Conservation (phyloP, 2,797 vertebrate species). For the Adelosebastes latens region DNA sequence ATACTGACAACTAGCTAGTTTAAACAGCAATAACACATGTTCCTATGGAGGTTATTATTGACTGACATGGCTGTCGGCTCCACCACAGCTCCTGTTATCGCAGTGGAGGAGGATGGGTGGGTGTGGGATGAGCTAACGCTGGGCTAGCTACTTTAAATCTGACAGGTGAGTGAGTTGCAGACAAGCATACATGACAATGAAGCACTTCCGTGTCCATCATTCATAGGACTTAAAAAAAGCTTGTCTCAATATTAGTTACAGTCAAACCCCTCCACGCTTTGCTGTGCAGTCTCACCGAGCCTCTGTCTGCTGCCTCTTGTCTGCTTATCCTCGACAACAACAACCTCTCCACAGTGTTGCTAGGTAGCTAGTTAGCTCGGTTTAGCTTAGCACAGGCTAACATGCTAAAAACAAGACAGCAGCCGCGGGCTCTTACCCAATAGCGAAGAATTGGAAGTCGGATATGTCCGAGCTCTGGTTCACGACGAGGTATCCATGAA, state of each 20-base stretch:
- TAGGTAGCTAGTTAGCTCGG: constrained; percentile 41
- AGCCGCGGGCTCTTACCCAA: constrained; percentile 64
- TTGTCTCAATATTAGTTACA: fast-evolving
- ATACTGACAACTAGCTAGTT: not conserved
- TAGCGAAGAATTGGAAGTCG: not conserved
- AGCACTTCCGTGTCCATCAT: not conserved
- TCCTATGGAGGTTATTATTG: not conserved
- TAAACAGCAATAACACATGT: not conserved
- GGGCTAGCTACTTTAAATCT: constrained; percentile 59
- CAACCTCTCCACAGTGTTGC: constrained; percentile 56
- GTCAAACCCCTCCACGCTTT: no score
- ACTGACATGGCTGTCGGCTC: constrained; percentile 1
- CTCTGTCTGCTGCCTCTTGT: constrained; percentile 13
- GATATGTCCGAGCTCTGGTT: constrained; percentile 16
- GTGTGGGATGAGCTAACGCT: constrained; percentile 50
- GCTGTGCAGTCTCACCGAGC: not conserved
- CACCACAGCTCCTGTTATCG: not conserved
- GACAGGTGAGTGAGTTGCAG: constrained; percentile 69
- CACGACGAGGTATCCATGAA: constrained; percentile 17
- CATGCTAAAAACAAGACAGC: constrained; percentile 80
- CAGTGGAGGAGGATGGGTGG: constrained; percentile 27
- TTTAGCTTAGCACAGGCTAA: constrained; percentile 55
- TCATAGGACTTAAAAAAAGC: not conserved
- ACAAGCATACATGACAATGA: not conserved
- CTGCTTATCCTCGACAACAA: constrained; percentile 49